Conservation (phyloP, 2,113 vertebrate genomes). For the Deroptyus accipitrinus region DNA sequence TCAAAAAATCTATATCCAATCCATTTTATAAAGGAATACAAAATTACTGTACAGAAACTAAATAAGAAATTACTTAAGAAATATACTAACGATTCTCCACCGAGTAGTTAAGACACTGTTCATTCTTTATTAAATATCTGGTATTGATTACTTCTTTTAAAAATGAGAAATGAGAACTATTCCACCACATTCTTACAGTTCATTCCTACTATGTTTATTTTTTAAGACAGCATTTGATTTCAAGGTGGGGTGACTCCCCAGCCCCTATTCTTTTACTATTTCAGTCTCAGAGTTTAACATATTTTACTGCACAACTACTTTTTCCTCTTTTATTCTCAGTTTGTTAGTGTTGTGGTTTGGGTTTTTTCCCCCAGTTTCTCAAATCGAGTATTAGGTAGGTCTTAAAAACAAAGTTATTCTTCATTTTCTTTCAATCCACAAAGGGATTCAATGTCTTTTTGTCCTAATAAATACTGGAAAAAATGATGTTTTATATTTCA, state of each 20-base stretch:
- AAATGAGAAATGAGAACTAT: neutral
- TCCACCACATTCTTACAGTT: neutral
- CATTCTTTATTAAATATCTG: neutral
- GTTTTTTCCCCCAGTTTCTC: rapidly evolving
- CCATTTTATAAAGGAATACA: neutral
- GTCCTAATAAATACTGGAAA: neutral
- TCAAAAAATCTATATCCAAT: neutral
- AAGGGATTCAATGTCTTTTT: neutral
- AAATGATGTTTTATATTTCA: neutral
- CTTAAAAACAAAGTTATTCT: neutral
- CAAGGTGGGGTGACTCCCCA: neutral
- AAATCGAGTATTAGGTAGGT: neutral
- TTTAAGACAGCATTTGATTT: neutral
- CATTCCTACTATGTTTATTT: neutral
- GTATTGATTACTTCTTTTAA: neutral
- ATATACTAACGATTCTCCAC: neutral
- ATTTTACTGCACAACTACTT: neutral
- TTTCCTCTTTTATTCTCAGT: neutral
- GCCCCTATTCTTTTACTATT: neutral
- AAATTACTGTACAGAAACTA: neutral
- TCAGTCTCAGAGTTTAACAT: neutral
- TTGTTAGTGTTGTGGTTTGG: neutral
- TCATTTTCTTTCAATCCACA: neutral
- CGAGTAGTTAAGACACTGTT: neutral
- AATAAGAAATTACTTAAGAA: neutral